Evolutionary conservation across 1,140 invertebrate species (phyloP).

Genomic region (Phymastichus coffea): DNA sequence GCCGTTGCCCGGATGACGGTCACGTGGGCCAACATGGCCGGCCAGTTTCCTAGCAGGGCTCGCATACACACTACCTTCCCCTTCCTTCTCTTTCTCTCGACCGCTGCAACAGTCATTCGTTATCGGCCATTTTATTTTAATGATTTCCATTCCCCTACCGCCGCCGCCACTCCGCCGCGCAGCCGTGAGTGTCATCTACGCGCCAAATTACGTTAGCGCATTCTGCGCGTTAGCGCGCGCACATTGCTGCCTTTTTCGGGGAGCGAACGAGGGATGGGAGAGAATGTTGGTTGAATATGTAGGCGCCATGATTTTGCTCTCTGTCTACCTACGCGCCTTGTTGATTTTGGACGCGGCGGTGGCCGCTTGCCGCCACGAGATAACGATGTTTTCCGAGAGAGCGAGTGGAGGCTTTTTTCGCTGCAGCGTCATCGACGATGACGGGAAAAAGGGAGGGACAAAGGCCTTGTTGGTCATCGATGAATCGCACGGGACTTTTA

Average conservation of each 20-base stretch:
- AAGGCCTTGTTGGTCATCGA: slow-evolving; percentile 21
- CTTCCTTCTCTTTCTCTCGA: not conserved
- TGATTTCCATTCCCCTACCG: slow-evolving; percentile 47
- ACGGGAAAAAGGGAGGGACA: slow-evolving; percentile 1
- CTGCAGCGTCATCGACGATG: not conserved
- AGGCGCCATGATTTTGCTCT: not conserved
- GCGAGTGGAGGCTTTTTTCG: slow-evolving; percentile 16
- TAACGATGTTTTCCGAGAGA: too few species aligned
- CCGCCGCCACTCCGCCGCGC: slow-evolving; percentile 36
- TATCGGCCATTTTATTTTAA: slow-evolving; percentile 61
- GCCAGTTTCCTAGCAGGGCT: not conserved
- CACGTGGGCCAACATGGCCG: slow-evolving; percentile 59
- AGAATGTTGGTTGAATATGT: too few species aligned
- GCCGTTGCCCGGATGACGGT: slow-evolving; percentile 58
- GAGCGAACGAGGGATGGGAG: too few species aligned
- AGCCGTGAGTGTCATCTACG: slow-evolving; percentile 45
- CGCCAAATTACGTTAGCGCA: slow-evolving; percentile 13
- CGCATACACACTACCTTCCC: slow-evolving; percentile 8
- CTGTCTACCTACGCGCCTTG: not conserved
- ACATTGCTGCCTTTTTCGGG: too few species aligned
- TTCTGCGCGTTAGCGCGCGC: too few species aligned
- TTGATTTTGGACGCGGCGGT: too few species aligned
- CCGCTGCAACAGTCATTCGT: slow-evolving; percentile 55
- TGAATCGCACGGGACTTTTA: slow-evolving; percentile 23
- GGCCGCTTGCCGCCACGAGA: too few species aligned